phyloP scores from a whole-genome alignment of 2,113 vertebrate species.

The Picathartes gymnocephalus region DNA sequence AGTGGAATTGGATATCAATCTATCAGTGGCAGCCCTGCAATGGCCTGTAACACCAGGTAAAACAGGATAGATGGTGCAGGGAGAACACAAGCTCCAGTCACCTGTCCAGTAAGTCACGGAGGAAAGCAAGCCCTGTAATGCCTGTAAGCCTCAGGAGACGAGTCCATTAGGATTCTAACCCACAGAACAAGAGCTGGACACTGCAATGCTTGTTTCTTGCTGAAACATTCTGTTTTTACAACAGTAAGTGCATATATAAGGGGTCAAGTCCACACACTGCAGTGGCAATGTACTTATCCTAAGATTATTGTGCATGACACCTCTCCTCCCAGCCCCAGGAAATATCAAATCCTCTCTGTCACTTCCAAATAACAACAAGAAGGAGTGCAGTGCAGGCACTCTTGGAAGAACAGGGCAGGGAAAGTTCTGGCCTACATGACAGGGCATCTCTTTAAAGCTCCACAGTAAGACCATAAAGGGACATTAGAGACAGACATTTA shows the following conservation, averaged over 20 bases:
- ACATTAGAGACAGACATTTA: neutral
- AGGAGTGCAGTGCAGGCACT: neutral
- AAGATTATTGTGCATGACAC: neutral
- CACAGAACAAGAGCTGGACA: neutral
- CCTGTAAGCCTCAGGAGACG: neutral
- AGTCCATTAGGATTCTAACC: neutral
- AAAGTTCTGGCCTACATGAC: neutral
- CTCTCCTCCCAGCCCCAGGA: neutral
- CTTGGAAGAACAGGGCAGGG: neutral
- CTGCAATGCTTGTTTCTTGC: neutral
- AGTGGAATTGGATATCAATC: neutral
- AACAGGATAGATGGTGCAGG: neutral
- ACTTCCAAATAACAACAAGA: neutral
- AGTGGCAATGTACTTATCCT: neutral
- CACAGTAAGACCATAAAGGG: neutral
- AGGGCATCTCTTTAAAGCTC: neutral
- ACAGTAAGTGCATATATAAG: fast-evolving
- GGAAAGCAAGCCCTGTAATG: neutral
- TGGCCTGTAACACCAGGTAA: neutral
- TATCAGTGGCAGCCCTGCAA: neutral
- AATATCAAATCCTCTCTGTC: neutral
- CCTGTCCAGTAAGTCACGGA: neutral
- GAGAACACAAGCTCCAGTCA: neutral
- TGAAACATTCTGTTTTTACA: neutral
- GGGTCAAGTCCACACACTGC: fast-evolving